Percentiles rank a stretch among this genome's conserved stretches.
Conservation (phyloP, 2,888 invertebrate species). For the Kuschelorhynchus macadamiae region DNA sequence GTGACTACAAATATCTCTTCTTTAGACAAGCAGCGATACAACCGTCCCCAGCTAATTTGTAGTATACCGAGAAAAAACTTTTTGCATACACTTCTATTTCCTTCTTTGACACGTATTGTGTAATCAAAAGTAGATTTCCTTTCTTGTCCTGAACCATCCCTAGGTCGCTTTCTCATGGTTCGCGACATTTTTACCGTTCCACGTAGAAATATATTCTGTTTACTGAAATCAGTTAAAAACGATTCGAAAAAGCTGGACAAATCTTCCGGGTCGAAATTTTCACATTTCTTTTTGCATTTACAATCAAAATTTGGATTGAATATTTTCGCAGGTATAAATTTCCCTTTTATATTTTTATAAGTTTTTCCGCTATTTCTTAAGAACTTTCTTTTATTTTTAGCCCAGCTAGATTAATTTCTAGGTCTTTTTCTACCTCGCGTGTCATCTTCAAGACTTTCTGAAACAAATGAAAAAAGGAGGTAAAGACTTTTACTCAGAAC, state of each 20-base stretch:
- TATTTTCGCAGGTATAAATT: neutral
- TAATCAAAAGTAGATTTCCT: neutral
- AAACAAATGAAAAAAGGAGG: no score
- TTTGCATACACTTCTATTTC: no score
- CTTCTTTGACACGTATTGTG: neutral
- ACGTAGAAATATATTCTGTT: no score
- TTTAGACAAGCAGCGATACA: no score
- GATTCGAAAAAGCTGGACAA: neutral
- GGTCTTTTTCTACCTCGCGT: no score
- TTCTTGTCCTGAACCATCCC: neutral
- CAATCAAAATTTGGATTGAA: conserved; percentile 2
- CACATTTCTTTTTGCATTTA: neutral
- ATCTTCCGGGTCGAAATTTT: neutral
- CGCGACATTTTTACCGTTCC: no score
- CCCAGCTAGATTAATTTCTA: no score
- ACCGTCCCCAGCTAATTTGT: no score
- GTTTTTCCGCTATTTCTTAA: neutral
- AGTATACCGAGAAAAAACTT: no score
- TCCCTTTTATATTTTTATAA: neutral
- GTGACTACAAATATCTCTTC: neutral
- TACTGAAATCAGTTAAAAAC: neutral
- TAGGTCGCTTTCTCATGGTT: neutral
- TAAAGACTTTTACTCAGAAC: no score
- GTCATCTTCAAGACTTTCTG: no score
- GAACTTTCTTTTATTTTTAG: no score